Base-by-base conservation (phyloP, 2,113 vertebrate species). In the Chloropsis cyanopogon region DNA sequence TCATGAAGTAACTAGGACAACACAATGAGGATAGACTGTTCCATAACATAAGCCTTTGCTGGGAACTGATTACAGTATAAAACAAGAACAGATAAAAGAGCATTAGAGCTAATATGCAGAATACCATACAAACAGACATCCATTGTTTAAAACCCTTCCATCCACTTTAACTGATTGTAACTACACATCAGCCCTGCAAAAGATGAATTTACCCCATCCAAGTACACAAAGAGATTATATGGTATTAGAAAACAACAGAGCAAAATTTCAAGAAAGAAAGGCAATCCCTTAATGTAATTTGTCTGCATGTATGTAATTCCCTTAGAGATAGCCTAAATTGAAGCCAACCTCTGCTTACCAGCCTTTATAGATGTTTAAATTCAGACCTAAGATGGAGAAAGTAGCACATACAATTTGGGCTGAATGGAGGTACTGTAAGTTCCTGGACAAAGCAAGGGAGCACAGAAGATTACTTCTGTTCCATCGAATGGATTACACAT, bases 261-360 rank as follows among this genome's bases (percentile, higher is more conserved):
- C 4, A 86, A 86, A 72, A 37, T 20, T 65, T 83, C 4, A 21
- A 68, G 66, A 9, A 69, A 35, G 44, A 79, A 83, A 57, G 23
- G 23, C n/a, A 72, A 64, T 19, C 1, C 1, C 12, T 59, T 35
- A 42, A 49, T 4, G 9, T 41, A 26, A 69, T 70, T 46, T 42
- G 14, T 16, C 7, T 7, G 3, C 1, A 2, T 4, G 8, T 49
- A n/a, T 11, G 12, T 7, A 42, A 65, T n/a, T 46, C 57, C n/a
- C 41, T 61, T 31, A 92, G 24, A 88, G 4, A 68, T 0, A 14
- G 26, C 13, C 53, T 68, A 77, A 73, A 88, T 8, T 37, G 42
- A 88, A 93, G 72, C 29, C 46, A 53, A 6, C 20, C 41, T 77
- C 63, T 70, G 37, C 23, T 77, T 57, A 69, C 4, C 25, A 35